Evolutionary conservation across 2,113 vertebrate genomes (phyloP).

Genomic region (Catagonus wagneri): DNA sequence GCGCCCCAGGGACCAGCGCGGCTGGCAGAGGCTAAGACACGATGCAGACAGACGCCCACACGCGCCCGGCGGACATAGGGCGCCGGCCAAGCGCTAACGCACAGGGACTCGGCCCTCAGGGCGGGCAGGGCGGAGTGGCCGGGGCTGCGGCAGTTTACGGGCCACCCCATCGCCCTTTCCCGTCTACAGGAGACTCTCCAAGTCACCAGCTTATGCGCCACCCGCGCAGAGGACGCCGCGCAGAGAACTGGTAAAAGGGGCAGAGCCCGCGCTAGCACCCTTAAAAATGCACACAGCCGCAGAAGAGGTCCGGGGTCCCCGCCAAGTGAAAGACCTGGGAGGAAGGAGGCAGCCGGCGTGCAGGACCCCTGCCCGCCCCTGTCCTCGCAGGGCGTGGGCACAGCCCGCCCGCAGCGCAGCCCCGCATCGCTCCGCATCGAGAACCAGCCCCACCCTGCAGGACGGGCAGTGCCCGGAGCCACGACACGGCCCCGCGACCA

Average conservation of each 20-base stretch:
- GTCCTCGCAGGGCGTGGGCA: background rate
- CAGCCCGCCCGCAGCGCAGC: no score
- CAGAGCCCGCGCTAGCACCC: fast-evolving
- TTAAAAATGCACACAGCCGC: background rate
- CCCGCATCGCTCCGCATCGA: background rate
- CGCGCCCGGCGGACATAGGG: background rate
- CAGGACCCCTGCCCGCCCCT: background rate
- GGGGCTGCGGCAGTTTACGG: no score
- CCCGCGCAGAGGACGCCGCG: background rate
- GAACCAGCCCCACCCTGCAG: background rate
- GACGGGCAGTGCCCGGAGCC: no score
- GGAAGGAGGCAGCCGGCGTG: fast-evolving
- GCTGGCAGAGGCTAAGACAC: slow-evolving; percentile 32
- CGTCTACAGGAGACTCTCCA: background rate
- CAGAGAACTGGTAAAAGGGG: no score
- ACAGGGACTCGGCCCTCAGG: background rate
- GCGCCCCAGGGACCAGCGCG: slow-evolving; percentile 54
- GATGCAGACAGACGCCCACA: background rate
- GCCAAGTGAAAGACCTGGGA: background rate
- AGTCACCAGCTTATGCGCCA: background rate
- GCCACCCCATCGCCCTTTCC: no score
- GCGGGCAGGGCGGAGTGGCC: no score
- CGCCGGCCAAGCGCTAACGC: background rate
- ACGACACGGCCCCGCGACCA: background rate
- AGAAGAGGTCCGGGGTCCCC: no score